Evolutionary conservation across 2,888 invertebrate genomes (phyloP), one percentile per base, ranked within the genome.

Genomic region (Lingula anatina): DNA sequence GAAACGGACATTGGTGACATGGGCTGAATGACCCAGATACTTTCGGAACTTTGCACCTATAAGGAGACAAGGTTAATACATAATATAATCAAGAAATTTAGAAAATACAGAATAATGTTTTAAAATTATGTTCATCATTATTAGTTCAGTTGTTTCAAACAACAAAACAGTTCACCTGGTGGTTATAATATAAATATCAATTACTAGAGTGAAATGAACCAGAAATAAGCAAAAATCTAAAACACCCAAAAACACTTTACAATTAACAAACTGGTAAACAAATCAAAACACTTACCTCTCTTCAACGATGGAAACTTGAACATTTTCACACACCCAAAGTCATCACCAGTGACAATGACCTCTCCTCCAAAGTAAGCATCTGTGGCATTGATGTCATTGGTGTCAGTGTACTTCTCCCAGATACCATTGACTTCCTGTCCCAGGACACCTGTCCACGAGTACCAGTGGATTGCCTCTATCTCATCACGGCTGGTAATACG

Each of bases 1-100:
- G 60, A 78, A 78, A 15, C 78, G 60, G 1, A 76, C 74, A 58
- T 78, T 77, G 38, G 77, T 78, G 50, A 78, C 78, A 60, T 78
- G 77, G 40, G 76, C 76, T 18, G 77, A 78, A 60, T 79, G 79
- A 26, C 78, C 78, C 3, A 71, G 68, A 56, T 77, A 78, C 56
- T 75, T 75, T 45, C 74, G 64, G 55, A 70, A 73, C 53, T 77
- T 78, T 25, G 78, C 74, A 55, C 78, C 78, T 78, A 58, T 21
- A 51, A 49, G 5, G 7, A 56, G n/a, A 41, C 28, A 43, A 12
- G 23, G 24, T n/a, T n/a, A n/a, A n/a, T n/a, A n/a, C n/a, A n/a
- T n/a, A n/a, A n/a, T n/a, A n/a, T n/a, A n/a, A n/a, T n/a, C n/a
- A n/a, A n/a, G n/a, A n/a, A n/a, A n/a, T n/a, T n/a, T n/a, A n/a